Percentiles rank a stretch among this genome's conserved stretches.
Evolutionary conservation across 2,888 invertebrate genomes (phyloP).

Genomic region (Lypha dubia): DNA sequence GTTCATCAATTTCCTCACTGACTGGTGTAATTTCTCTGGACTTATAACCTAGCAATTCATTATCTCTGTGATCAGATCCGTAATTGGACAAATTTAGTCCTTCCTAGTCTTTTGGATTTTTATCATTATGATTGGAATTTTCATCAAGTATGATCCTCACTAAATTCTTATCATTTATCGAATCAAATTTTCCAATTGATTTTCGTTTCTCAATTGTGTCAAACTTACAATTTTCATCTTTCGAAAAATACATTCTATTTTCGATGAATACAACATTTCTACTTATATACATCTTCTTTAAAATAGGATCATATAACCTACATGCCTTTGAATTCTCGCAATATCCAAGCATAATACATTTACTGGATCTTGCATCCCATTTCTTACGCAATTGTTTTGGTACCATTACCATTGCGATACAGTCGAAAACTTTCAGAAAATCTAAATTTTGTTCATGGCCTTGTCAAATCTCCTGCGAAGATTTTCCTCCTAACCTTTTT

Average conservation of each 20-base stretch:
- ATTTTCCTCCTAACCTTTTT: not conserved
- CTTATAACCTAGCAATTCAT: conserved; percentile 16
- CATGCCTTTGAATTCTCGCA: too few species aligned
- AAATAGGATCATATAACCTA: conserved; percentile 28
- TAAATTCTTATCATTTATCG: not conserved
- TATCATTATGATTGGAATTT: too few species aligned
- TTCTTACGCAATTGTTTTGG: conserved; percentile 38
- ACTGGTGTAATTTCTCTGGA: not conserved
- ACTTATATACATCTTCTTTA: too few species aligned
- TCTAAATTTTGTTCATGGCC: not conserved
- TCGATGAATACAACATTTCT: too few species aligned
- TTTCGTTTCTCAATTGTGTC: not conserved
- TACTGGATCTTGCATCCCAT: conserved; percentile 42
- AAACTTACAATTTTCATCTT: too few species aligned
- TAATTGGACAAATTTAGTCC: not conserved
- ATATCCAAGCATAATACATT: conserved; percentile 47
- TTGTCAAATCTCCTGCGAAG: not conserved
- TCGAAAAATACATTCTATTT: too few species aligned
- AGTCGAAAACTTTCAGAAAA: conserved; percentile 47
- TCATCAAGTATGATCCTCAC: too few species aligned
- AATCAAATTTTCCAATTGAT: not conserved
- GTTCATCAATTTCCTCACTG: conserved; percentile 20
- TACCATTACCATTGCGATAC: conserved; percentile 33
- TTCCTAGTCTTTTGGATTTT: too few species aligned
- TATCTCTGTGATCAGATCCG: not conserved